Evolutionary conservation across 2,888 invertebrate species (phyloP).

Genomic region (Pristionchus fissidentatus): DNA sequence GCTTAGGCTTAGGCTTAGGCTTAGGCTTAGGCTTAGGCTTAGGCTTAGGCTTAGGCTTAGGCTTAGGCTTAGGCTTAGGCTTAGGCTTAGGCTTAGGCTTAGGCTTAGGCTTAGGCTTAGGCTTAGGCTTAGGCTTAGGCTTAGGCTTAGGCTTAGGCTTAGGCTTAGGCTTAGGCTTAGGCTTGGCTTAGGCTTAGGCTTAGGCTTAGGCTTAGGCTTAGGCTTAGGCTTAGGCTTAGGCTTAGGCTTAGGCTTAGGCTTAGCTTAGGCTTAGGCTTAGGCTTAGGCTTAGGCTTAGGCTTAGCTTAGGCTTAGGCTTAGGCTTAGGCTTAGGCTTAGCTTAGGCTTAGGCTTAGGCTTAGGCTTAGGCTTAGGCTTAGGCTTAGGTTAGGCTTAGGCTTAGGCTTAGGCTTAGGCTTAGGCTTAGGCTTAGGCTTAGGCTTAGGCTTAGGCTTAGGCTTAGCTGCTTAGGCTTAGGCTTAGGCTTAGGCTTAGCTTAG

Average conservation of each 20-base stretch:
- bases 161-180: slow-evolving; percentile 31
- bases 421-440: slow-evolving; percentile 41
- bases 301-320: slow-evolving; percentile 24
- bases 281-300: slow-evolving; percentile 31
- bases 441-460: slow-evolving; percentile 50
- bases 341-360: slow-evolving; percentile 31
- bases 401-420: slow-evolving; percentile 30
- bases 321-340: slow-evolving; percentile 31
- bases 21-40: slow-evolving; percentile 31
- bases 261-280: slow-evolving; percentile 31
- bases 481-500: slow-evolving; percentile 50
- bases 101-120: slow-evolving; percentile 31
- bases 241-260: slow-evolving; percentile 31
- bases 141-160: slow-evolving; percentile 31
- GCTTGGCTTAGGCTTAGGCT: slow-evolving; percentile 31
- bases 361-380: slow-evolving; percentile 30
- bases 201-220: slow-evolving; percentile 31
- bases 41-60: slow-evolving; percentile 31
- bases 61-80: slow-evolving; percentile 31
- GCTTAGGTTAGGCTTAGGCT: slow-evolving; percentile 27
- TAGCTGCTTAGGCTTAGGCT: slow-evolving; percentile 50
- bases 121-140: slow-evolving; percentile 31
- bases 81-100: slow-evolving; percentile 31
- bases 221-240: slow-evolving; percentile 30
- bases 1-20: slow-evolving; percentile 31